Conservation (phyloP, 2,888 invertebrate genomes). For the Microctonus brassicae region DNA sequence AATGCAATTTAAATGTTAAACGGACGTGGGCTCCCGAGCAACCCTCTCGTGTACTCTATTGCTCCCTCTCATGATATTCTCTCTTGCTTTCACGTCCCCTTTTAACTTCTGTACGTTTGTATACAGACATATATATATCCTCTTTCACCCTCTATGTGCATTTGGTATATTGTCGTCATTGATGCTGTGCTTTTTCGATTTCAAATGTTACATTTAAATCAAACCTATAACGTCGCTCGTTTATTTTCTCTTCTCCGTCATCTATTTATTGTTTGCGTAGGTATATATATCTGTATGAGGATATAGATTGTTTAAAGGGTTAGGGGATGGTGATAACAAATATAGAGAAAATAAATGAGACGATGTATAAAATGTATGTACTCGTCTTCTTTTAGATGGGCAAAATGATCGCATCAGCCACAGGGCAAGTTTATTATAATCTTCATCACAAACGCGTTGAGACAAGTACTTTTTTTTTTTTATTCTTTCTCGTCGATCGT, state of each 20-base stretch:
- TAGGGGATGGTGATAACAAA: neutral
- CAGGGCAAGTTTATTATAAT: conserved; percentile 2
- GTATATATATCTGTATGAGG: neutral
- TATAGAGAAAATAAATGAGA: conserved; percentile 23
- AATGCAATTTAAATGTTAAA: conserved; percentile 64
- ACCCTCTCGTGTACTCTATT: conserved; percentile 11
- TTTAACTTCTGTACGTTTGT: conserved; percentile 38
- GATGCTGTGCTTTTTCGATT: conserved; percentile 48
- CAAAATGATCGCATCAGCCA: neutral
- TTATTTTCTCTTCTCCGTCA: conserved; percentile 54
- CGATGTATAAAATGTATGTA: conserved; percentile 27
- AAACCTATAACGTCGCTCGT: conserved; percentile 54
- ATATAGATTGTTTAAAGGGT: neutral
- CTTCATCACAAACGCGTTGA: neutral
- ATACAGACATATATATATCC: conserved; percentile 32
- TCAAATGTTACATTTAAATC: conserved; percentile 62
- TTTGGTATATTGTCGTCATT: conserved; percentile 3
- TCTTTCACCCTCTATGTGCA: conserved; percentile 10
- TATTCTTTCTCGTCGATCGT: conserved; percentile 12
- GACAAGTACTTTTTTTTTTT: neutral
- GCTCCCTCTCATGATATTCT: neutral
- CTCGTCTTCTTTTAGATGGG: neutral
- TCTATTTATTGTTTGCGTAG: neutral
- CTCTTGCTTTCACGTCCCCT: conserved; percentile 16
- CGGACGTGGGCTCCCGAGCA: conserved; percentile 48